Evolutionary conservation across 1,140 invertebrate genomes (phyloP), one percentile per base, ranked within the genome.

Genomic region (Lepidotrigona ventralis): DNA sequence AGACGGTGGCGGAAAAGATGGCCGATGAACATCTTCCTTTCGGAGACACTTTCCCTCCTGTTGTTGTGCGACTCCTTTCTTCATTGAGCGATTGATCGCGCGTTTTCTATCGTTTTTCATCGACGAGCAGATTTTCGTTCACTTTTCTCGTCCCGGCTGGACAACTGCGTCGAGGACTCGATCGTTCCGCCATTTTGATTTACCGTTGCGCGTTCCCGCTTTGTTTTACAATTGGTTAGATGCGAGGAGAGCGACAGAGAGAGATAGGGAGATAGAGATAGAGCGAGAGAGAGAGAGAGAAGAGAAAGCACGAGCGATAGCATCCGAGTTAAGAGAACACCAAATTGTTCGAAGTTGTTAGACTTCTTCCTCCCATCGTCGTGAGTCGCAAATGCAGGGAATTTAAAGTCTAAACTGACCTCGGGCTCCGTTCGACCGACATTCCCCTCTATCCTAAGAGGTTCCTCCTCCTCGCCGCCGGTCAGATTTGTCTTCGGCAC

Each of bases 391-490:
- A 78, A 51, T 54, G 26, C 46, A 79, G 51, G n/a, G 70, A 76
- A 56, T 72, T 64, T 84, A 86, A 88, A 85, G 74, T 51, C 46
- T 79, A 66, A 78, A 88, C 87, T 88, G 87, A 88, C 87, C 87
- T 88, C 87, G 39, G 78, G n/a, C 64, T 75, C 69, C 53, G 51
- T 26, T 60, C 77, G 81, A 77, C 76, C 73, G 64, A 86, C 77
- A 64, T 77, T 75, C 58, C 84, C 60, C 71, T 84, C 51, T 64
- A 68, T 60, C 73, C n/a, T 39, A 78, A 64, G 74, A 19, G 11
- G 63, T 66, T 83, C 82, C 54, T 63, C 73, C 8, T 70, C 53
- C 39, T 29, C 33, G 54, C 58, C 33, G 60, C 21, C 51, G 17
- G 56, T 74, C 9, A 60, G 51, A 17, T 15, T 51, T 56, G n/a